Base-by-base conservation (phyloP, 2,113 vertebrate genomes). In the Egretta garzetta region DNA sequence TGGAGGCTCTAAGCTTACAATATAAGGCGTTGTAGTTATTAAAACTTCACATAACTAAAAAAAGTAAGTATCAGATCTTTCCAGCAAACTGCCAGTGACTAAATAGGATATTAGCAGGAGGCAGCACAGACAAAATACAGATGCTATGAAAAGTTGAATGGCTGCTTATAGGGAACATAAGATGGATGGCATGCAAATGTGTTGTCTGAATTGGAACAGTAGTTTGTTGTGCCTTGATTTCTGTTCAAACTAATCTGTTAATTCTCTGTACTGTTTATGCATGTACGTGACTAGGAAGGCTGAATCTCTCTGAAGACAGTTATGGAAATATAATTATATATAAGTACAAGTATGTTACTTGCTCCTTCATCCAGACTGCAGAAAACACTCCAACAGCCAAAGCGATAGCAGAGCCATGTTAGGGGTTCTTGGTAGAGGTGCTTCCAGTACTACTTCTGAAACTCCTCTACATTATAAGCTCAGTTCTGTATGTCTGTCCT, bases 121-220 rank as follows among this genome's bases (percentile, higher is more conserved):
- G 86, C 86, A 96, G 43, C 45, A 79, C 23, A 71, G 88, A 84
- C 77, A 86, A 96, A 96, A 85, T 81, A 80, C 64, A 88, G n/a
- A 63, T 89, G 93, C 80, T 83, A 6, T 82, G 72, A 74, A 79
- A 88, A 90, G 32, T 27, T 83, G 76, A 80, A 76, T 80, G 52
- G n/a, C 49, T 73, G 53, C 17, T 97, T 92, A 35, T 45, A 63
- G 59, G 52, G 62, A 85, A 23, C 18, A 2, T 58, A 72, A 76
- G 86, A 59, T 63, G 70, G 64, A 75, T 84, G 76, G 76, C 43
- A 37, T 66, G 68, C 41, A 58, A 76, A 86, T 79, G 35, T 87
- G 70, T 56, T 84, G 58, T 39, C 16, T 91, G 74, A 90, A 71
- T 56, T 93, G 55, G 52, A 43, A 76, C 56, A 80, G 45, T 56